Conservation (phyloP, 2,797 vertebrate species). For the Sylvilagus floridanus region DNA sequence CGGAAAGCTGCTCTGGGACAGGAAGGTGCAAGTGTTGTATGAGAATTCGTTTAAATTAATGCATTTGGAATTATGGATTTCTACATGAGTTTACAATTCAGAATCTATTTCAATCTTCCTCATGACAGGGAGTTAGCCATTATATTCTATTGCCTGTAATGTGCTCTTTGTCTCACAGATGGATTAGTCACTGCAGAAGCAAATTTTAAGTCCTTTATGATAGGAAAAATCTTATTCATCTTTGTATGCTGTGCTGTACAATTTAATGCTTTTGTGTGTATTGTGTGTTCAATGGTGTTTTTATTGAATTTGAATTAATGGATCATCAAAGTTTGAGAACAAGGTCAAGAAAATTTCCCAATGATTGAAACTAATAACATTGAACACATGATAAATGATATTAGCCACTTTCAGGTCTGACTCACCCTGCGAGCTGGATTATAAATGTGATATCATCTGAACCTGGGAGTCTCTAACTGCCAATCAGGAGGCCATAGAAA, state of each 20-base stretch:
- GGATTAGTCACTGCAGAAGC: neutral
- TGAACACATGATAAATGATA: neutral
- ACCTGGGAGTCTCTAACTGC: neutral
- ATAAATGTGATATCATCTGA: neutral
- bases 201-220: constrained; percentile 34
- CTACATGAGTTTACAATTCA: constrained; percentile 16
- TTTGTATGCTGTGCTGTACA: neutral
- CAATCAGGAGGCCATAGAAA: neutral
- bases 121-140: neutral
- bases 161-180: neutral
- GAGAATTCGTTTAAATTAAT: constrained; percentile 39
- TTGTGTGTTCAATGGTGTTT: neutral
- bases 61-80: constrained; percentile 17
- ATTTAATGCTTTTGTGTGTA: neutral
- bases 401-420: neutral
- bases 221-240: neutral
- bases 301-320: constrained; percentile 31
- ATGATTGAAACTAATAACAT: neutral
- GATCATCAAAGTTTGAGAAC: neutral
- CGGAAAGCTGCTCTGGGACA: neutral
- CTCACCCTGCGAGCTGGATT: neutral
- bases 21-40: neutral
- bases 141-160: neutral
- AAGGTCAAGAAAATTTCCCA: neutral
- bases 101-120: constrained; percentile 11